phyloP scores from a whole-genome alignment of 1,140 invertebrate genomes.

The Drosophila asahinai region DNA sequence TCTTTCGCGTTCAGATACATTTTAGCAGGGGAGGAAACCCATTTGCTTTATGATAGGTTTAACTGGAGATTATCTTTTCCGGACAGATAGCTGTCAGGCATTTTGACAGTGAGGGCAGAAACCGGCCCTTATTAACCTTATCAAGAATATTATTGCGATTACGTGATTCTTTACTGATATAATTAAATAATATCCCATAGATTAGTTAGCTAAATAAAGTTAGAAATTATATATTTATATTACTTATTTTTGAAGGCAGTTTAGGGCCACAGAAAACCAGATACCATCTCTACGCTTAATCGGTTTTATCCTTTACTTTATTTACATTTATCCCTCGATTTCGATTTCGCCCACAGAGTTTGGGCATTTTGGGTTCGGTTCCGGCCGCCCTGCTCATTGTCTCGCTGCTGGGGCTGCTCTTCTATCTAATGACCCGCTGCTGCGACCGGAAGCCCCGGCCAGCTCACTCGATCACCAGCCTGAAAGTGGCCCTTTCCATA shows the following conservation, averaged over 20 bases:
- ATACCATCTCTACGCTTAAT: not conserved
- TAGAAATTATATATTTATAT: too few relatives aligned
- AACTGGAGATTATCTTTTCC: too few relatives aligned
- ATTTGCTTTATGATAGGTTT: too few relatives aligned
- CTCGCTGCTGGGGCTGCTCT: slow-evolving; percentile 93
- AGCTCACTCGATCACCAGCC: slow-evolving; percentile 92
- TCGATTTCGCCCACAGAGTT: slow-evolving; percentile 87
- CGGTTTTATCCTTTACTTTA: not conserved
- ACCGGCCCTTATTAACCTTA: too few relatives aligned
- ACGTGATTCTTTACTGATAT: too few relatives aligned
- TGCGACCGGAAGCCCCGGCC: slow-evolving; percentile 95
- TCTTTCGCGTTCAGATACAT: too few relatives aligned
- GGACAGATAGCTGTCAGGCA: too few relatives aligned
- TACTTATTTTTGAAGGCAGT: too few relatives aligned
- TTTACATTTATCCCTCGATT: not conserved
- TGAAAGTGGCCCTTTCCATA: slow-evolving; percentile 93
- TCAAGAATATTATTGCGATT: too few relatives aligned
- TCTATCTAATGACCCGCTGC: slow-evolving; percentile 96
- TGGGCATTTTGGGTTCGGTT: slow-evolving; percentile 95
- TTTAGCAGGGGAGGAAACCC: too few relatives aligned
- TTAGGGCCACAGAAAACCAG: not conserved
- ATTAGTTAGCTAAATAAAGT: not conserved
- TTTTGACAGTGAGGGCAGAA: too few relatives aligned
- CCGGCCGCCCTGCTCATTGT: slow-evolving; percentile 96
- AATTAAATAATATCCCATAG: too few relatives aligned